phyloP scores from a whole-genome alignment of 2,888 invertebrate species.

The Hofmannophila pseudospretella region DNA sequence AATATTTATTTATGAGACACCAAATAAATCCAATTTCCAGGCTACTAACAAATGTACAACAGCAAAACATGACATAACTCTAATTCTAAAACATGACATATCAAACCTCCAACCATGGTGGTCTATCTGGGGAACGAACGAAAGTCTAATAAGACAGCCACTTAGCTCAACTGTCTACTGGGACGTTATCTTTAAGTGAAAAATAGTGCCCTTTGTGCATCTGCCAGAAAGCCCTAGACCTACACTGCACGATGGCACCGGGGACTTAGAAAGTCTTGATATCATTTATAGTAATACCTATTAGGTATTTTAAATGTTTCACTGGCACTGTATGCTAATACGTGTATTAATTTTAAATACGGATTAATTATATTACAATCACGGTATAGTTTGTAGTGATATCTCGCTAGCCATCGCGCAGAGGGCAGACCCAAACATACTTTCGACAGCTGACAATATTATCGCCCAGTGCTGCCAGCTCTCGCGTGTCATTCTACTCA shows the following conservation, averaged over 20 bases:
- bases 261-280: constrained; percentile 6
- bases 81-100: constrained; percentile 55
- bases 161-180: constrained; percentile 56
- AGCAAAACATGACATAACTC: constrained; percentile 51
- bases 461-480: constrained; percentile 19
- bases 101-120: constrained; percentile 53
- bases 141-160: constrained; percentile 66
- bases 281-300: not conserved
- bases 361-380: no score
- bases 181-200: constrained; percentile 66
- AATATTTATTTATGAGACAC: no score
- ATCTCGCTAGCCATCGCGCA: not conserved
- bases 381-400: not conserved
- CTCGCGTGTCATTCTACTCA: constrained; percentile 25
- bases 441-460: constrained; percentile 34
- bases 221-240: constrained; percentile 29
- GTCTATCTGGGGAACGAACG: constrained; percentile 49
- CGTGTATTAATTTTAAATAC: no score
- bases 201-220: constrained; percentile 63
- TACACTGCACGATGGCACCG: constrained; percentile 25
- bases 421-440: constrained; percentile 25
- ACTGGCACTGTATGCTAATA: no score
- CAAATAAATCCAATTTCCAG: constrained; percentile 12
- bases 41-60: constrained; percentile 54
- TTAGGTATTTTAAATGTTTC: no score